Evolutionary conservation across 2,113 vertebrate genomes (phyloP).

Genomic region (Chrysochloris asiatica): DNA sequence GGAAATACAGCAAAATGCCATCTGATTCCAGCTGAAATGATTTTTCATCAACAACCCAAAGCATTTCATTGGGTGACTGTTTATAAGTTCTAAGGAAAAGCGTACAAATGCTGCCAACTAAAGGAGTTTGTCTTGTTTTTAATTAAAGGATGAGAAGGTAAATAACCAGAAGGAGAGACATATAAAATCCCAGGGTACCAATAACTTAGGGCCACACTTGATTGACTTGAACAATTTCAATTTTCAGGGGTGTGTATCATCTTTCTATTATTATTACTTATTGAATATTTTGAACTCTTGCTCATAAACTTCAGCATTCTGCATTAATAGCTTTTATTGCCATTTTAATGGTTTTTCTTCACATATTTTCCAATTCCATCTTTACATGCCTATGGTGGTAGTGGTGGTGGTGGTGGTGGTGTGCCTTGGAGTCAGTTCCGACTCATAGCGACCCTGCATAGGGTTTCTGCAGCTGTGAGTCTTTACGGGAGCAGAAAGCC

Average conservation of each 20-base stretch:
- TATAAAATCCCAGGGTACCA: not conserved
- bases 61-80: not conserved
- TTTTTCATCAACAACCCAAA: not conserved
- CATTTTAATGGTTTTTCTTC: not conserved
- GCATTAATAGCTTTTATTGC: not conserved
- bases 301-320: not conserved
- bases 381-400: not conserved
- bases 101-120: not conserved
- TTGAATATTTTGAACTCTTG: not conserved
- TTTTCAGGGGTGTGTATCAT: not conserved
- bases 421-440: too few relatives aligned
- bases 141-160: slow-evolving; percentile 41
- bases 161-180: not conserved
- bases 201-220: not conserved
- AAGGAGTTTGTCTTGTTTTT: slow-evolving; percentile 35
- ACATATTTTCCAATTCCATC: not conserved
- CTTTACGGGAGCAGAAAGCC: too few relatives aligned
- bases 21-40: not conserved
- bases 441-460: too few relatives aligned
- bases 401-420: too few relatives aligned
- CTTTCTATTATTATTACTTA: not conserved
- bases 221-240: not conserved
- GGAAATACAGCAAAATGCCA: not conserved
- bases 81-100: slow-evolving; percentile 49
- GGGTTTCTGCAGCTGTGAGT: too few relatives aligned